A percentile compares a stretch with the other conserved stretches of the same genome.
Evolutionary conservation across 2,888 invertebrate species (phyloP).

Genomic region (Dynastes maya): DNA sequence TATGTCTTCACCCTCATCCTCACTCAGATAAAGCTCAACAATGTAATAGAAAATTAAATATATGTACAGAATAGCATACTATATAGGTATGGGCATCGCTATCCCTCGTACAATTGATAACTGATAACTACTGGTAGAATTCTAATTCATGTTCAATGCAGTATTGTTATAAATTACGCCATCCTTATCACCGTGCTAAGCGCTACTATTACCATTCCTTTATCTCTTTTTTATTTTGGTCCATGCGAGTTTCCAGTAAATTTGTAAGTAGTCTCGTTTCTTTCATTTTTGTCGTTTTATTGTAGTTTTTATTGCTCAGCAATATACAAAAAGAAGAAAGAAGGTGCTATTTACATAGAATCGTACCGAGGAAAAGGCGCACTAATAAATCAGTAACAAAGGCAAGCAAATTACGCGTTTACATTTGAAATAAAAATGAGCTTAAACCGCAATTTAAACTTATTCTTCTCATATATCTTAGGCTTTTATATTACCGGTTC

Average conservation of each 20-base stretch:
- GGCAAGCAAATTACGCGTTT: conserved; percentile 61
- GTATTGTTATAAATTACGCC: no score
- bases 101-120: no score
- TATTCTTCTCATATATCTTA: conserved; percentile 65
- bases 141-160: no score
- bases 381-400: conserved; percentile 52
- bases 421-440: conserved; percentile 64
- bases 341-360: conserved; percentile 43
- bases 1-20: no score
- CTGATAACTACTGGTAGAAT: no score
- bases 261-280: neutral
- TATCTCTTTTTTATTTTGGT: no score
- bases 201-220: no score
- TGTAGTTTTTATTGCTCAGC: conserved; percentile 20
- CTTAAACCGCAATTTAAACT: conserved; percentile 65
- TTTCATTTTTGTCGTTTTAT: conserved; percentile 12
- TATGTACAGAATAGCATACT: no score
- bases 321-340: conserved; percentile 35
- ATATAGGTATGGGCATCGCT: no score
- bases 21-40: no score
- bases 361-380: conserved; percentile 26
- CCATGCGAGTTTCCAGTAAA: neutral
- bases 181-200: no score
- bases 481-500: conserved; percentile 61
- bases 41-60: no score